Conservation (phyloP, 1,140 invertebrate species). For the Kradibia gibbosae region DNA sequence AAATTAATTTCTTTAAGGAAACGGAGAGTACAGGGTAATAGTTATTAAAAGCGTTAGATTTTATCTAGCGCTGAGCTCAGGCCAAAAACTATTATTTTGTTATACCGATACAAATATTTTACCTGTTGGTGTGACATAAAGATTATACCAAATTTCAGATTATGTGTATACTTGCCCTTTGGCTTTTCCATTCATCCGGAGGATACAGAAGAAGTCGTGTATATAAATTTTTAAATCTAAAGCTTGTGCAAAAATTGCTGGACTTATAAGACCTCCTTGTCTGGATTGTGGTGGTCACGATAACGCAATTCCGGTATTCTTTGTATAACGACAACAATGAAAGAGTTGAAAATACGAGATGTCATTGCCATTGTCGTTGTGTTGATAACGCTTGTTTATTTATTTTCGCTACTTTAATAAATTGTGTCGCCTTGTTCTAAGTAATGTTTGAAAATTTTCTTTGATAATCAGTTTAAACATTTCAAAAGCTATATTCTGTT, state of each 20-base stretch:
- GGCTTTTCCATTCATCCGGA: no score
- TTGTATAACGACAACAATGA: conserved; percentile 19
- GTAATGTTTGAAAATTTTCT: conserved; percentile 3
- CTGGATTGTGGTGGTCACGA: background rate
- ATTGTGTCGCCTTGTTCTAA: background rate
- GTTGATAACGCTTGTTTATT: background rate
- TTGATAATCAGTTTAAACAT: no score
- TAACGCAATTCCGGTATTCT: conserved; percentile 4
- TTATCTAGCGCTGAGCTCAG: background rate
- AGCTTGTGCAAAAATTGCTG: background rate
- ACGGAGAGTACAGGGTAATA: no score
- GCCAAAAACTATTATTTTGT: background rate
- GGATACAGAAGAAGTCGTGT: background rate
- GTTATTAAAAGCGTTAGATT: no score
- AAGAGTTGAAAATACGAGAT: background rate
- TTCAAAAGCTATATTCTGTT: no score
- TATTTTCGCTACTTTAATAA: background rate
- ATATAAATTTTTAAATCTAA: background rate
- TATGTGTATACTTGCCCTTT: background rate
- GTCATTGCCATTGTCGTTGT: background rate
- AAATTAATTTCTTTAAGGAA: no score
- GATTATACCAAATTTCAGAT: background rate
- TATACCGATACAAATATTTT: background rate
- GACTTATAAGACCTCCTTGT: conserved; percentile 21
- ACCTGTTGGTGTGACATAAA: background rate